Base-by-base conservation (phyloP, 2,888 invertebrate species). In the Stenchaetothrips biformis region DNA sequence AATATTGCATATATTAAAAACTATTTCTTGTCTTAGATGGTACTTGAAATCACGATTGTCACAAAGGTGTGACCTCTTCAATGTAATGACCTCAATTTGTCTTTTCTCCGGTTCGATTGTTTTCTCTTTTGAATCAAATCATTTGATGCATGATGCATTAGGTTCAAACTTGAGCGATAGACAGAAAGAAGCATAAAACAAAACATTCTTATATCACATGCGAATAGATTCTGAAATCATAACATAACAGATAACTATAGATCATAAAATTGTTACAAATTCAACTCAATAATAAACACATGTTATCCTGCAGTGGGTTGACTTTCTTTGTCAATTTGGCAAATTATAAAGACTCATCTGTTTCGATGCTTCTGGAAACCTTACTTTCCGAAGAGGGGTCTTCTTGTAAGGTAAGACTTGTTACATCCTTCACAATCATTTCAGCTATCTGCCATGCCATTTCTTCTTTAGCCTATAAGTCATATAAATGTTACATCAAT, bases 381-480 rank as follows among this genome's bases (percentile, higher is more conserved):
- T 18, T 7, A 74, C 67, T 11, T 53, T 74, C 25, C 21, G 53
- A 13, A 18, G 7, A 11, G 8, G 67, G 11, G 7, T 74, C 67
- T 25, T 74, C 67, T 25, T 74, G 67, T 25, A 74, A 25, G 11
- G 96, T 97, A 85, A 97, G 90, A 86, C 91, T 94, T 77, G 96
- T 97, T 82, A 98, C 94, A 89, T 98, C 98, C 87, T 94, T 95
- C 77, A 98, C 93, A 85, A 98, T 98, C 95, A 97, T 97, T 88
- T 96, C 95, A 48, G 98, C 98, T 83, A 98, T 95, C 89, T 97
- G 95, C 94, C 97, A 95, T 7, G 98, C 98, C 90, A 98, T 93
- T 87, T 98, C 97, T 87, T 98, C 97, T 88, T 97, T 94, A 79
- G 93, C 93, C 89, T 89, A 83, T 78, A 82, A 83, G 48, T 53